These are phyloP conservation scores for Meloe dianella DNA, from an alignment of 2,888 invertebrate genomes.

Conservation along the genomic window DNA sequence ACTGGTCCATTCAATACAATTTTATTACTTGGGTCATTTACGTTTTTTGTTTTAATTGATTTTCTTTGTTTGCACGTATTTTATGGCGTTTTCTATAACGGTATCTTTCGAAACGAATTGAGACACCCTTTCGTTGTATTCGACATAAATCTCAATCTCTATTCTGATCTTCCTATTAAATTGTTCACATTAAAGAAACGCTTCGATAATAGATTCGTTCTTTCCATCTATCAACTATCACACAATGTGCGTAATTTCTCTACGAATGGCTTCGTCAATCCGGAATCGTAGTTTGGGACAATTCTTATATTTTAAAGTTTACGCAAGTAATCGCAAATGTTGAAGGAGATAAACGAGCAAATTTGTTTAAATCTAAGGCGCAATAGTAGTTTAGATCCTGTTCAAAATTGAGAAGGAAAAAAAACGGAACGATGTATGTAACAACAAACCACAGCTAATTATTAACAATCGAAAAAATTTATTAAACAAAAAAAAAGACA, in stretches of 20 bases:
- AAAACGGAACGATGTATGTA: neutral
- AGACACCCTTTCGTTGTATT: neutral
- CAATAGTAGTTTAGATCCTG: neutral
- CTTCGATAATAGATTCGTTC: too few relatives aligned
- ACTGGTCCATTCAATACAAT: neutral
- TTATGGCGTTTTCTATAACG: conserved; percentile 3
- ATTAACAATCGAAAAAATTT: neutral
- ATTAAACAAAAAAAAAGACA: neutral
- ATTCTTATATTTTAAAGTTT: too few relatives aligned
- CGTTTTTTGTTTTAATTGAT: neutral
- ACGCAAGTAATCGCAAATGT: too few relatives aligned
- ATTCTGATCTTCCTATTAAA: neutral
- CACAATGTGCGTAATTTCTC: too few relatives aligned
- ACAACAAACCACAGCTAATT: neutral
- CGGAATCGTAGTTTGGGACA: too few relatives aligned
- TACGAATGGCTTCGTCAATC: too few relatives aligned
- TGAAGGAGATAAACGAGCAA: too few relatives aligned
- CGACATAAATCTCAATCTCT: neutral
- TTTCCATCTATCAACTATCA: too few relatives aligned
- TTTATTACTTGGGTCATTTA: neutral
- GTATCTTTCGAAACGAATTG: neutral
- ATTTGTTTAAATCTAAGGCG: too few relatives aligned
- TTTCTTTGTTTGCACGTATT: conserved; percentile 1
- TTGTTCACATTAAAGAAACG: too few relatives aligned
- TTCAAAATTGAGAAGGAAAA: neutral